A percentile compares a stretch with the other conserved stretches of the same genome.
Conservation (phyloP, 2,797 vertebrate species). For the Bradypus variegatus region DNA sequence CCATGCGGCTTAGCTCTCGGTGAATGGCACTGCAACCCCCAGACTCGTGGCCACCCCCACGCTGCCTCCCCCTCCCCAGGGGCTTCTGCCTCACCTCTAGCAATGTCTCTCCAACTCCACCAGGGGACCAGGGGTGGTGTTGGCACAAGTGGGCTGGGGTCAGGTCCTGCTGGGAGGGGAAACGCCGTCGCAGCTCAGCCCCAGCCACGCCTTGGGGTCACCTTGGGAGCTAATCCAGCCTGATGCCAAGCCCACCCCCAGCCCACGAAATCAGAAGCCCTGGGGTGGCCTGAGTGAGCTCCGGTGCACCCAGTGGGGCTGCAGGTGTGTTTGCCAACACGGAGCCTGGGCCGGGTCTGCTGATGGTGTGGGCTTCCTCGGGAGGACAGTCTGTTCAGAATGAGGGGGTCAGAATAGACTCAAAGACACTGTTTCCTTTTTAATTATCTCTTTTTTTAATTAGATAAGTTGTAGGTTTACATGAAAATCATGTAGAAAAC, state of each 20-base stretch:
- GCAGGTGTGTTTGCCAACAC: background rate
- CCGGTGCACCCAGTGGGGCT: fast-evolving
- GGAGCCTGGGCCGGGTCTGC: background rate
- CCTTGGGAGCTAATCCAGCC: background rate
- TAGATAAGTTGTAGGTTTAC: background rate
- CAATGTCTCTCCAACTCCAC: background rate
- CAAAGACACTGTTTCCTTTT: background rate
- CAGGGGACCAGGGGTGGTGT: background rate
- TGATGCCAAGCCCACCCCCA: background rate
- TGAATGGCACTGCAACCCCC: background rate
- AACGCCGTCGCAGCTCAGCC: background rate
- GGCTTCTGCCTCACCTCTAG: background rate
- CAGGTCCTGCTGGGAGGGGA: background rate
- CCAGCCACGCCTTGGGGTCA: background rate
- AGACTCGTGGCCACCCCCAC: no score
- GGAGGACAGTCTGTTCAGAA: background rate
- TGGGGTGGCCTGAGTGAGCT: background rate
- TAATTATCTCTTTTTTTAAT: background rate
- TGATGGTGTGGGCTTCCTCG: background rate
- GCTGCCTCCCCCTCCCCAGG: background rate
- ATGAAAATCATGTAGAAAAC: no score
- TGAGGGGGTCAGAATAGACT: background rate
- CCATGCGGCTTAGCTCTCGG: no score
- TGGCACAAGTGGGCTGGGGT: background rate
- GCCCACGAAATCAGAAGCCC: background rate